Evolutionary conservation across 2,888 invertebrate genomes (phyloP).

Genomic region (Allacma fusca): DNA sequence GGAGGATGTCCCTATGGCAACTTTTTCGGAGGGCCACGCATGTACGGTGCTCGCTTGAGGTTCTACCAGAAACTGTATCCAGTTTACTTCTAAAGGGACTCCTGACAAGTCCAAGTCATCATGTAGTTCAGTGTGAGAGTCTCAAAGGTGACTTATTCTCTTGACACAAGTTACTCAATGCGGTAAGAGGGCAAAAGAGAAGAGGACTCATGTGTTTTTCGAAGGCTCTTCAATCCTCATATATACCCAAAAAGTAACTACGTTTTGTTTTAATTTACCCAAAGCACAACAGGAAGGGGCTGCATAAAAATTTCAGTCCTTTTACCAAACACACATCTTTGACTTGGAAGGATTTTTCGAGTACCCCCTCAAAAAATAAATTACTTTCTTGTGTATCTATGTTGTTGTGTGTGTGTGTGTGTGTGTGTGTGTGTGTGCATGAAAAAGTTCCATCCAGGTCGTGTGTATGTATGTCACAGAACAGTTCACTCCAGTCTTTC

Average conservation of each 20-base stretch:
- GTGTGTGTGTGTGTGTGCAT: background rate
- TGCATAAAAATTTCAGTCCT: background rate
- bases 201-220: background rate
- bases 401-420: background rate
- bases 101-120: constrained; percentile 31
- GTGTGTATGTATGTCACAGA: background rate
- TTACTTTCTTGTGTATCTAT: constrained; percentile 2
- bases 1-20: constrained; percentile 43
- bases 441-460: background rate
- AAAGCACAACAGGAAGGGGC: constrained; percentile 17
- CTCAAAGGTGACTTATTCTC: constrained; percentile 22
- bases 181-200: background rate
- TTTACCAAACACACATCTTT: background rate
- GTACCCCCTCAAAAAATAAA: constrained; percentile 28
- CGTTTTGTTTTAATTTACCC: constrained; percentile 33
- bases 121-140: constrained; percentile 32
- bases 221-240: background rate
- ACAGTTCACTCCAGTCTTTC: background rate
- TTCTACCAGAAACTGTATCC: constrained; percentile 49
- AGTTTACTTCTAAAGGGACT: constrained; percentile 52
- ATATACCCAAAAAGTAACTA: no score
- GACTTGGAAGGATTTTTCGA: constrained; percentile 3
- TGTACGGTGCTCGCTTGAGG: constrained; percentile 23
- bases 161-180: background rate
- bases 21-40: constrained; percentile 42